Conservation (phyloP, 2,797 vertebrate genomes). For the Limnodromus scolopaceus region DNA sequence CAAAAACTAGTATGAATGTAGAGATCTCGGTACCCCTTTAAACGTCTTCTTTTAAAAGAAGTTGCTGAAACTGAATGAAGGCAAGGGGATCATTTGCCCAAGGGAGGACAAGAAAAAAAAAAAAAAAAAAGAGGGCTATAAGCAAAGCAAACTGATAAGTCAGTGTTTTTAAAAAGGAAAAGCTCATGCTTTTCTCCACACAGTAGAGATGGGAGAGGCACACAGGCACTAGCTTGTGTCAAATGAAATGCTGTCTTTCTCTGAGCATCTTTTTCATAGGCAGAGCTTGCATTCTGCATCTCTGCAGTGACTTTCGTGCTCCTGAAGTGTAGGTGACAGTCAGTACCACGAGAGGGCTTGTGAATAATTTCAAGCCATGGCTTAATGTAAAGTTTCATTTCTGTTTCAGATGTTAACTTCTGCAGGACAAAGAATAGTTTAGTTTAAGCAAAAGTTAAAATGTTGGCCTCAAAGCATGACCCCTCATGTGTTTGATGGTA, state of each 20-base stretch:
- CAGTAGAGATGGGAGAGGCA: background rate
- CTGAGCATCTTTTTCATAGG: background rate
- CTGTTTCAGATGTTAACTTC: background rate
- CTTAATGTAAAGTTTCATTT: background rate
- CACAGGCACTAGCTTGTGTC: background rate
- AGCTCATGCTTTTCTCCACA: background rate
- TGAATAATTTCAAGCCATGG: background rate
- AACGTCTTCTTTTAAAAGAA: background rate
- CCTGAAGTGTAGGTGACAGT: background rate
- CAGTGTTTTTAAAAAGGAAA: accelerated
- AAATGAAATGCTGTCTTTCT: background rate
- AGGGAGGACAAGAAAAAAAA: background rate
- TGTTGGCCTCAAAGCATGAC: background rate
- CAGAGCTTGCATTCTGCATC: background rate
- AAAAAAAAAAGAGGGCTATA: background rate
- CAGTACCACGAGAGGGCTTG: slow-evolving; percentile 9
- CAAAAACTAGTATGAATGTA: background rate
- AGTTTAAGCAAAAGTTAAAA: background rate
- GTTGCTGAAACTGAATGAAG: background rate
- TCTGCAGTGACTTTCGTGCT: background rate
- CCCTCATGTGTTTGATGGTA: background rate
- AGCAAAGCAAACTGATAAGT: background rate
- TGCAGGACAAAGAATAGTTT: background rate
- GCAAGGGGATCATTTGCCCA: background rate
- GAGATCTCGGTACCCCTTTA: background rate